phyloP scores from a whole-genome alignment of 2,888 invertebrate species.

The Eristalinus aeneus region DNA sequence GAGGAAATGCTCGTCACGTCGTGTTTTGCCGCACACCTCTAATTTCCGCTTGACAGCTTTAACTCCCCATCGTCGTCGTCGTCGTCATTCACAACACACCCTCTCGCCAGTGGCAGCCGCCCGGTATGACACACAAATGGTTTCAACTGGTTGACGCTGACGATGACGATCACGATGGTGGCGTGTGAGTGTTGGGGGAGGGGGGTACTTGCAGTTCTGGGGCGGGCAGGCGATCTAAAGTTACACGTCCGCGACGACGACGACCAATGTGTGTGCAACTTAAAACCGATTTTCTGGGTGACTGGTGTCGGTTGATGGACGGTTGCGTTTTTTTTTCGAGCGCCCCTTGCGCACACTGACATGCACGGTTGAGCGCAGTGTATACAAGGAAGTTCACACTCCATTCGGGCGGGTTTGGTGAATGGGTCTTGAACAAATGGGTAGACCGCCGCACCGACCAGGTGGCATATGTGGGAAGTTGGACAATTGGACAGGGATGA shows the following conservation, averaged over 20 bases:
- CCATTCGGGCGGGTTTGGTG: constrained; percentile 59
- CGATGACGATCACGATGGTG: not conserved
- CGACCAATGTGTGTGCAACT: constrained; percentile 19
- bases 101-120: not conserved
- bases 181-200: not conserved
- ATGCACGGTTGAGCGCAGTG: constrained; percentile 47
- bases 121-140: constrained; percentile 14
- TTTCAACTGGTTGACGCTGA: constrained; percentile 24
- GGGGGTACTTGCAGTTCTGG: not conserved
- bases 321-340: constrained; percentile 6
- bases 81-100: not conserved
- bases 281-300: constrained; percentile 68
- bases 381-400: constrained; percentile 65
- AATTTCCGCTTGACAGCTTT: constrained; percentile 76
- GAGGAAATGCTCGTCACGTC: constrained; percentile 81
- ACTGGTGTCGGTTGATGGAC: constrained; percentile 64
- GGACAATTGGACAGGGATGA: constrained; percentile 3
- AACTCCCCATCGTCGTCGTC: not conserved
- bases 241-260: not conserved
- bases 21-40: constrained; percentile 81
- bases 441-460: constrained; percentile 43
- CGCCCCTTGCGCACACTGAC: not conserved
- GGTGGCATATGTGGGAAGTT: constrained; percentile 53
- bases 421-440: constrained; percentile 62
- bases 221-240: not conserved